These are phyloP conservation scores for Sturmia bella DNA, from an alignment of 2,888 invertebrate species.

Conservation along the genomic window DNA sequence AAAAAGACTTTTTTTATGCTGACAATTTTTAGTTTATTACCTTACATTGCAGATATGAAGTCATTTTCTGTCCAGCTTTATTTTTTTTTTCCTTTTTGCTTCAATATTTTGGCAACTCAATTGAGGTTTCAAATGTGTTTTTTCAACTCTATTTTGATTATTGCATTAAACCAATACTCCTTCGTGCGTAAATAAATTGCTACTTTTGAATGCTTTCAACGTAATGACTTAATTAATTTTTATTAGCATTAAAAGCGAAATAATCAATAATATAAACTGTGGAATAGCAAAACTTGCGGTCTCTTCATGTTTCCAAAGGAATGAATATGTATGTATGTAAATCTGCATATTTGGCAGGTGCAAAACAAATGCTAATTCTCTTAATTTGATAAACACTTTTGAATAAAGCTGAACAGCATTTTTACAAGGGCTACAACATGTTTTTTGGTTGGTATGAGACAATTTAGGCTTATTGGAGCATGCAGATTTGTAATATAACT, in stretches of 20 bases:
- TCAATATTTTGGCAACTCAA: conserved; percentile 65
- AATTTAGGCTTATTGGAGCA: too few species aligned
- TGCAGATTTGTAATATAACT: too few species aligned
- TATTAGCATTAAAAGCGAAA: conserved; percentile 12
- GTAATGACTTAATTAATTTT: conserved; percentile 29
- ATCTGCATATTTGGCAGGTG: neutral
- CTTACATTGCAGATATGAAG: conserved; percentile 71
- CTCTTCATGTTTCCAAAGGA: neutral
- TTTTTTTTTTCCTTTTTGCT: conserved; percentile 23
- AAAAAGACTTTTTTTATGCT: conserved; percentile 56
- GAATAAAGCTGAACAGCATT: too few species aligned
- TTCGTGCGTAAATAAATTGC: conserved; percentile 44
- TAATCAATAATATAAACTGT: conserved; percentile 17
- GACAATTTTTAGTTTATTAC: conserved; percentile 72
- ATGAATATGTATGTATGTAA: conserved; percentile 2
- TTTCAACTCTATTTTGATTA: conserved; percentile 44
- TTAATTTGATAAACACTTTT: too few species aligned
- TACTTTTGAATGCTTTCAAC: conserved; percentile 4
- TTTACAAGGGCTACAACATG: too few species aligned
- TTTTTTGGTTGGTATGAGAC: too few species aligned
- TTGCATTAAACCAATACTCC: conserved; percentile 39
- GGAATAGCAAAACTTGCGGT: neutral
- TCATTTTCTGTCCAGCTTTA: conserved; percentile 59
- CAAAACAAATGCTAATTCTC: too few species aligned
- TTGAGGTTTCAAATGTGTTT: conserved; percentile 54